phyloP scores from a whole-genome alignment of 2,888 invertebrate genomes.

The Loripinus fragilis region DNA sequence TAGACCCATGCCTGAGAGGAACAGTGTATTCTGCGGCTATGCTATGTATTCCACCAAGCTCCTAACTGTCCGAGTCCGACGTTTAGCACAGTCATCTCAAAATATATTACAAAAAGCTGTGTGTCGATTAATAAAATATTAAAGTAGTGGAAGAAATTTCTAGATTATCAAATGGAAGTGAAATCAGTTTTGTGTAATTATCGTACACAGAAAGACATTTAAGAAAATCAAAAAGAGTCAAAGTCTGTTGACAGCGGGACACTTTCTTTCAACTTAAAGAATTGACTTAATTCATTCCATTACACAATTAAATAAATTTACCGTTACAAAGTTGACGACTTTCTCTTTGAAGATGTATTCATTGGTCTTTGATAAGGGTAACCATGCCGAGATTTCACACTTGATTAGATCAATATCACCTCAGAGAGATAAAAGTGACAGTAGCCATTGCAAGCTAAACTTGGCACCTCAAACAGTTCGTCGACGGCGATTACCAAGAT shows the following conservation, averaged over 20 bases:
- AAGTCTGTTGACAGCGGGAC: background rate
- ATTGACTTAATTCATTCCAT: conserved; percentile 31
- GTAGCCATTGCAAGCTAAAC: background rate
- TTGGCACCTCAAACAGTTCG: conserved; percentile 53
- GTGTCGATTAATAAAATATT: no score
- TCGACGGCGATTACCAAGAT: conserved; percentile 47
- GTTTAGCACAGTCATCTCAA: no score
- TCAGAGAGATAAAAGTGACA: background rate
- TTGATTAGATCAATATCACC: conserved; percentile 28
- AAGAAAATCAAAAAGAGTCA: no score
- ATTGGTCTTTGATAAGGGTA: background rate
- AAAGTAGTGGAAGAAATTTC: no score
- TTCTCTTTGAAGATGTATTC: conserved; percentile 27
- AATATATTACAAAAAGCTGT: no score
- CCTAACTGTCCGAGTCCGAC: no score
- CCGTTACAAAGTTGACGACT: conserved; percentile 34
- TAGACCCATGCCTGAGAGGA: no score
- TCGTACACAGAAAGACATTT: no score
- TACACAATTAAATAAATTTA: conserved; percentile 35
- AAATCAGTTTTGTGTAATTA: no score
- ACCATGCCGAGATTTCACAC: conserved; percentile 24
- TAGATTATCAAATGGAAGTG: no score
- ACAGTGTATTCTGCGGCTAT: no score
- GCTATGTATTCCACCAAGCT: no score
- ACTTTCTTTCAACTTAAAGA: background rate